A percentile compares a stretch with the other conserved stretches of the same genome.
Evolutionary conservation across 2,113 vertebrate species (phyloP).

Genomic region (Brachirus orientalis): DNA sequence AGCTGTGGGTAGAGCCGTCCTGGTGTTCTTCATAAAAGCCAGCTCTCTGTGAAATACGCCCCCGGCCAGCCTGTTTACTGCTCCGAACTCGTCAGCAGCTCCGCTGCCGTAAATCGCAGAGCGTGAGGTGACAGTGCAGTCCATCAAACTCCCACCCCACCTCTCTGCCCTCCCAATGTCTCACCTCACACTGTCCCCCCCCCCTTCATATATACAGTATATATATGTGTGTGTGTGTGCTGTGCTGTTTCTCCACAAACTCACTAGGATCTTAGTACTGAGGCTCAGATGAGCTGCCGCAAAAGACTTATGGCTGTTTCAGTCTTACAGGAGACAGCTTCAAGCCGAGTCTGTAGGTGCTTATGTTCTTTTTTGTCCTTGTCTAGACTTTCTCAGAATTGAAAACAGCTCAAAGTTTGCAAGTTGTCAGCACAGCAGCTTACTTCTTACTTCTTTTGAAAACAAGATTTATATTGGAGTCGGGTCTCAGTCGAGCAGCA

Average conservation of each 20-base stretch:
- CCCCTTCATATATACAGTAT: constrained; percentile 2
- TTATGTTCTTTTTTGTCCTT: constrained; percentile 70
- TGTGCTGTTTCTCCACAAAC: constrained; percentile 52
- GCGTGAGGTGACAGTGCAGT: constrained; percentile 98
- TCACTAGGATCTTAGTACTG: constrained; percentile 40
- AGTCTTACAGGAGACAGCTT: constrained; percentile 93
- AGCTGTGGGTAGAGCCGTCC: constrained; percentile 91
- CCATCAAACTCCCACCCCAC: constrained; percentile 86
- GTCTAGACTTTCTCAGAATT: constrained; percentile 57
- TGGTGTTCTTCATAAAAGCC: constrained; percentile 99
- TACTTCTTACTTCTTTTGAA: constrained; percentile 10
- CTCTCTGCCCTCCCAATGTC: constrained; percentile 62
- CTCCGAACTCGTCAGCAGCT: constrained; percentile 97
- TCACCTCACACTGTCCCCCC: constrained; percentile 50
- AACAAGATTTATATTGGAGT: constrained; percentile 25
- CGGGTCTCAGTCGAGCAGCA: constrained; percentile 16
- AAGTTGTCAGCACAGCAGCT: constrained; percentile 47
- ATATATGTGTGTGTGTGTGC: background rate
- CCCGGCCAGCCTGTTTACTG: constrained; percentile 97
- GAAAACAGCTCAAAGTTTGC: constrained; percentile 56
- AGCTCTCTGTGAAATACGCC: constrained; percentile 99
- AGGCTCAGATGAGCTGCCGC: constrained; percentile 95
- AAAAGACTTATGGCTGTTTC: constrained; percentile 96
- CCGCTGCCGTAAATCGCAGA: constrained; percentile 96
- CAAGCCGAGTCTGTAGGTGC: constrained; percentile 63